phyloP scores from a whole-genome alignment of 2,113 vertebrate species.

The Microtus pennsylvanicus region DNA sequence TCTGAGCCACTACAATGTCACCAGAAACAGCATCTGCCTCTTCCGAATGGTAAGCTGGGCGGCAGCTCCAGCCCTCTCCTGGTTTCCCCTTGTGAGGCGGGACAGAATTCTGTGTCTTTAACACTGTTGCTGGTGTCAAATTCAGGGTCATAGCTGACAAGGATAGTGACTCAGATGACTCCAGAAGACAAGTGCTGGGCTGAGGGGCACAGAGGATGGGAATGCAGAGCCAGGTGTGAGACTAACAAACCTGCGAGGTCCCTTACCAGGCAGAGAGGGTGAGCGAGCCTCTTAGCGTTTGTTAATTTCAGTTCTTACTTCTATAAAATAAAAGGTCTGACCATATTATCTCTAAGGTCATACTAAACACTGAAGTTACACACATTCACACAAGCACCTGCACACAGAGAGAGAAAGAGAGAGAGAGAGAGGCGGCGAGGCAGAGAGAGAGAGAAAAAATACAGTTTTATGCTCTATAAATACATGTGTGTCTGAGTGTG shows the following conservation, averaged over 20 bases:
- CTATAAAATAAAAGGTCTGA: background rate
- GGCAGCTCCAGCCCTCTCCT: background rate
- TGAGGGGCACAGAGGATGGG: background rate
- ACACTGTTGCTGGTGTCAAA: background rate
- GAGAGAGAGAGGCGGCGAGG: background rate
- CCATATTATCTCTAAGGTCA: background rate
- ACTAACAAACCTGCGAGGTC: background rate
- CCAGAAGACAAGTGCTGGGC: background rate
- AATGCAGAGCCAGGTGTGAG: background rate
- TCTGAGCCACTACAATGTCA: slow-evolving; percentile 88
- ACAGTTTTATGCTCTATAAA: background rate
- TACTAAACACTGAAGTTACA: background rate
- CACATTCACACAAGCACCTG: background rate
- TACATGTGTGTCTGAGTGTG: background rate
- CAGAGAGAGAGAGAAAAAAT: background rate
- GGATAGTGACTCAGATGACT: background rate
- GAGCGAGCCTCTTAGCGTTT: background rate
- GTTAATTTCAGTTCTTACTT: background rate
- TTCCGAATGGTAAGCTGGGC: slow-evolving; percentile 91
- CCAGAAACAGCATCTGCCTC: slow-evolving; percentile 86
- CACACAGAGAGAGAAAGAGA: background rate
- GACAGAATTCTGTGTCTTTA: background rate
- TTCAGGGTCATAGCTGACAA: slow-evolving; percentile 3
- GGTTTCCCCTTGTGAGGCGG: background rate
- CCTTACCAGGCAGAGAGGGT: background rate